Evolutionary conservation across 1,140 invertebrate species (phyloP), one percentile per base, ranked within the genome.

Genomic region (Proctacanthus coquilletti): DNA sequence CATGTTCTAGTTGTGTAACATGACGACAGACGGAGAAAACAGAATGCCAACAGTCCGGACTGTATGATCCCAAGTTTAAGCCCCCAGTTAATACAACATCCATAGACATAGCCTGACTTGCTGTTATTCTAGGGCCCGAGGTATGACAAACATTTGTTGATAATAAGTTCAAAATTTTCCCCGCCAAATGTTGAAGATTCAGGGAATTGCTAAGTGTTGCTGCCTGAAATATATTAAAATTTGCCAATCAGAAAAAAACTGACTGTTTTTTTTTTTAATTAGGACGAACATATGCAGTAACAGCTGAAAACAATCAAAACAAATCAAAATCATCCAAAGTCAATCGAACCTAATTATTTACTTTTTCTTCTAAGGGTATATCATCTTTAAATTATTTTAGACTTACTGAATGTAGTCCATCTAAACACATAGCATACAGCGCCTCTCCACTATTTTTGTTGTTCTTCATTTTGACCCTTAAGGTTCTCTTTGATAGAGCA

Each of bases 1-100:
- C 77, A 54, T 89, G 84, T 51, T 93, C 88, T 45, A 93, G 59
- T 47, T 80, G 80, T n/a, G 82, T 78, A 18, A 92, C 83, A 52
- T 89, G 87, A n/a, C 87, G 70, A 51, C 85, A 91, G 6, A 75
- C 89, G 58, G 79, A 77, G 53, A 95, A 91, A 39, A 95, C 83
- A 57, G 92, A 86, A 21, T 80, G 77, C 91, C 91, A 95, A 51
- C 87, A 93, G 42, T 91, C 84, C 25, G 80, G 72, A 18, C 85
- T 83, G 51, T 92, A 87, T 42, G 84, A 88, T 4, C 84, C 88
- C 20, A 94, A 68, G 56, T 93, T 88, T 20, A 95, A 62, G 18
- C 87, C 87, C 46, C 76, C 73, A 50, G 68, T 66, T 11, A 77
- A 51, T 4, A 48, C 69, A 15, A 93, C 83, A 60, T 94, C 86